Evolutionary conservation across 1,140 invertebrate species (phyloP), one percentile per base, ranked within the genome.

Genomic region (Wasmannia auropunctata): DNA sequence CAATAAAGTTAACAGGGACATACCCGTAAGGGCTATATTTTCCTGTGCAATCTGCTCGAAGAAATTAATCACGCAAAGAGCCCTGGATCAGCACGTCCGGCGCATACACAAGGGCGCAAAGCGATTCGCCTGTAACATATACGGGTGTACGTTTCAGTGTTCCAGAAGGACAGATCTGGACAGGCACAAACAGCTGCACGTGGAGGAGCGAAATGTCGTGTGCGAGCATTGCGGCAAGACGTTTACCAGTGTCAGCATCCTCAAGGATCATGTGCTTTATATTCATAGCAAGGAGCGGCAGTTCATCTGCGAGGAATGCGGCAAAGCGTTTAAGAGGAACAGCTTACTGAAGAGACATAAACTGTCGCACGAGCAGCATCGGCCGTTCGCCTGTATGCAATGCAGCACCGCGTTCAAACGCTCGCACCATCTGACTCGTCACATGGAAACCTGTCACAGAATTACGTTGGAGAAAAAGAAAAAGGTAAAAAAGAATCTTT

Each of bases 221-320:
- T 95, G 93, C 51, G 94, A 95, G 69, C 92, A 94, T 63, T 95
- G 94, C 67, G 94, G 94, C 49, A 95, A 94, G 79, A 91, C 92
- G 3, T 95, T 94, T 62, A 93, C 93, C 10, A 94, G 92, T 16
- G 79, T 92, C 11, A 93, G 92, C 60, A 93, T 94, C n/a, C 89
- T 93, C 8, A 93, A 93, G 11, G 93, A 93, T 74, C 93, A 94
- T 37, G 90, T 94, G 14, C 90, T 93, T 14, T 93, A 93, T 19
- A 86, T 93, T 5, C 93, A 93, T 11, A 93, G 88, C 60, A 93
- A 93, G 16, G 93, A 93, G 34, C 87, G 93, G 8, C 92, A 93
- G 31, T 93, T 93, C 34, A 92, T 94, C 0, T 94, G 93, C 51
- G 94, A 95, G 62, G 91, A 94, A 67, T 95, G 94, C 62, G 94